Evolutionary conservation across 2,888 invertebrate species (phyloP).

Genomic region (Cyclophora albipunctata): DNA sequence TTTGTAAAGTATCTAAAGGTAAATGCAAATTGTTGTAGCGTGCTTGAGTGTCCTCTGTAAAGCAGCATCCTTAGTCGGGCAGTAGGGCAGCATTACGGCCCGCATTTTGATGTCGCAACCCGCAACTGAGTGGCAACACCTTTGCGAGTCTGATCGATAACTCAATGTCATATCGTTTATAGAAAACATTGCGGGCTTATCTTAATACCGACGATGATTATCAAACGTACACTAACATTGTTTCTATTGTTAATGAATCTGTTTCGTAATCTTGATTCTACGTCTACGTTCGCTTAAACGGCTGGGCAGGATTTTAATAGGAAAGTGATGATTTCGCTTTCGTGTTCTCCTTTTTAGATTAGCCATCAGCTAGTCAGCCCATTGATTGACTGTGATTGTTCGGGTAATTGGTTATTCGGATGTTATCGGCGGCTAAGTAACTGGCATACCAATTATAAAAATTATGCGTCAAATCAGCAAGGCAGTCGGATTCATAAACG

Average conservation of each 20-base stretch:
- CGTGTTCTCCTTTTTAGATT: too few relatives aligned
- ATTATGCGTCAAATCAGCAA: too few relatives aligned
- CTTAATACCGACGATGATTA: neutral
- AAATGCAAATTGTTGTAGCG: conserved; percentile 3
- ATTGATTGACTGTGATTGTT: too few relatives aligned
- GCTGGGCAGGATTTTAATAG: too few relatives aligned
- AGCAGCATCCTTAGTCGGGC: conserved; percentile 35
- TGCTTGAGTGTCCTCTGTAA: conserved; percentile 14
- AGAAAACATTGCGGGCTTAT: neutral
- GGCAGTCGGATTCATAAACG: neutral
- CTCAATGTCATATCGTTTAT: conserved; percentile 9
- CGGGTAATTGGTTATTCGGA: too few relatives aligned
- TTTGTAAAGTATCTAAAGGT: neutral
- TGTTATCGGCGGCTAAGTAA: too few relatives aligned
- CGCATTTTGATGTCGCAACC: conserved; percentile 50
- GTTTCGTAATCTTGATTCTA: too few relatives aligned
- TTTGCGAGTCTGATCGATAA: conserved; percentile 12
- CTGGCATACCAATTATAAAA: too few relatives aligned
- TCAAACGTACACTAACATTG: neutral
- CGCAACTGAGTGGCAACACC: conserved; percentile 11
- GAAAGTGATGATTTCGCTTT: too few relatives aligned
- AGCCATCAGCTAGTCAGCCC: too few relatives aligned
- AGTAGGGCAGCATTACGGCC: conserved; percentile 38
- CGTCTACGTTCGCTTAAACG: too few relatives aligned
- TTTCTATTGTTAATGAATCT: too few relatives aligned